Conservation (phyloP, 2,113 vertebrate species). For the Cochlearius cochlearius region DNA sequence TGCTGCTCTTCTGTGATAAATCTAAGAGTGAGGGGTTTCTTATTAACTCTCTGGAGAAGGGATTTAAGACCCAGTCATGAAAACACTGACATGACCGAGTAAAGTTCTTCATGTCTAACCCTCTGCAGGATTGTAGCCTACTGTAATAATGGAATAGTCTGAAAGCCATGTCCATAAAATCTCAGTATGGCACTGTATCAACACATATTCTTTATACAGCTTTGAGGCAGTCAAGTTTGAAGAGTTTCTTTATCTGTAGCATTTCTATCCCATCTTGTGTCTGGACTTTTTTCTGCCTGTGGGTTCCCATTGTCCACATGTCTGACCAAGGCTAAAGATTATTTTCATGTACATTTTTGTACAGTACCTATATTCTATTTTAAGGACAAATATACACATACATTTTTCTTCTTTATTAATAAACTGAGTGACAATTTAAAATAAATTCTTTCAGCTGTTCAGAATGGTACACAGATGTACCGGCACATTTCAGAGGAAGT, state of each 20-base stretch:
- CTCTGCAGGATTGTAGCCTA: background rate
- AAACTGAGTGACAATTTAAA: slow-evolving; percentile 46
- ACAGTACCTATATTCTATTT: background rate
- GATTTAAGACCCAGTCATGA: slow-evolving; percentile 5
- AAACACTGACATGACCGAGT: background rate
- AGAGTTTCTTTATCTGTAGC: slow-evolving; percentile 27
- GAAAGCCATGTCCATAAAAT: background rate
- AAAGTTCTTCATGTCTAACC: background rate
- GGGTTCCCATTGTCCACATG: background rate
- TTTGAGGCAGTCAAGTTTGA: background rate
- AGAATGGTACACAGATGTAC: slow-evolving; percentile 1
- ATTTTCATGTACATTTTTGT: background rate
- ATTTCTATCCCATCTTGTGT: background rate
- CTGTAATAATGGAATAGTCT: background rate
- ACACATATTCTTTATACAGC: background rate
- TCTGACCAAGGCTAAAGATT: background rate
- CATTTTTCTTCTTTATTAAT: slow-evolving; percentile 41
- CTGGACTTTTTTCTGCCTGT: background rate
- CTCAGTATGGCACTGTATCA: background rate
- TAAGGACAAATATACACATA: background rate
- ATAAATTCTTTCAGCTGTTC: slow-evolving; percentile 25
- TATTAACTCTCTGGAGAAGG: background rate
- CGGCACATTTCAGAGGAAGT: background rate
- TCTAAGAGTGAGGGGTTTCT: background rate
- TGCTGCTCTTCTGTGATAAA: background rate